These are phyloP conservation scores for Carettochelys insculpta DNA, from an alignment of 2,113 vertebrate genomes.

Conservation along the genomic window DNA sequence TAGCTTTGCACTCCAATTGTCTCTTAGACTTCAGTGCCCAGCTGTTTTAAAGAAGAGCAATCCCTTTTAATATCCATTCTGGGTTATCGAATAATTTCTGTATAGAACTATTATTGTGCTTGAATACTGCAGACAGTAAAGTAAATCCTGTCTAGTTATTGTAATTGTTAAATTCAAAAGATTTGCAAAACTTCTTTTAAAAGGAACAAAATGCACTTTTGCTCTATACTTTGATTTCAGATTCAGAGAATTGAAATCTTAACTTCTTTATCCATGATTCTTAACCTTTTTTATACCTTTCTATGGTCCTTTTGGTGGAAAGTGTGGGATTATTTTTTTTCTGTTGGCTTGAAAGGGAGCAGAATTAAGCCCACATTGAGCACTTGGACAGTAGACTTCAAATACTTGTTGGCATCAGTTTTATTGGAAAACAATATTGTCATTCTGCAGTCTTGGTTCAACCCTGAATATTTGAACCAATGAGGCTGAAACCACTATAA, in stretches of 20 bases:
- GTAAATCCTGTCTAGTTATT: background rate
- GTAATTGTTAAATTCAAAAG: background rate
- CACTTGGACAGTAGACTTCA: background rate
- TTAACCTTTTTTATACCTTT: background rate
- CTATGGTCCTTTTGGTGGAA: too few species aligned
- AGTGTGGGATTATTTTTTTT: background rate
- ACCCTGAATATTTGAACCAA: background rate
- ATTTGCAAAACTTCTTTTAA: fast-evolving
- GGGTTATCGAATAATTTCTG: background rate
- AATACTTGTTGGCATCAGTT: background rate
- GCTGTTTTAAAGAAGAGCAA: background rate
- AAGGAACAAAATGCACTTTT: background rate
- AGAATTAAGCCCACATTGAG: background rate
- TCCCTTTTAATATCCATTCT: background rate
- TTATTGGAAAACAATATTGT: background rate
- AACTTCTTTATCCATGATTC: background rate
- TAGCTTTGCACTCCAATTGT: background rate
- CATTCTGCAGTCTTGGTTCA: background rate
- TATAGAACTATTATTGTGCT: background rate
- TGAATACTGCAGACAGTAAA: background rate
- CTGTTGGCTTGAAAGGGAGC: fast-evolving
- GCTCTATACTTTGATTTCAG: background rate
- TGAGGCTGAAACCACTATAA: background rate
- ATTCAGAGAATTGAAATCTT: background rate
- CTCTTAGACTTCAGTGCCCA: background rate